phyloP scores from a whole-genome alignment of 2,113 vertebrate genomes.

The Ctenomys sociabilis region DNA sequence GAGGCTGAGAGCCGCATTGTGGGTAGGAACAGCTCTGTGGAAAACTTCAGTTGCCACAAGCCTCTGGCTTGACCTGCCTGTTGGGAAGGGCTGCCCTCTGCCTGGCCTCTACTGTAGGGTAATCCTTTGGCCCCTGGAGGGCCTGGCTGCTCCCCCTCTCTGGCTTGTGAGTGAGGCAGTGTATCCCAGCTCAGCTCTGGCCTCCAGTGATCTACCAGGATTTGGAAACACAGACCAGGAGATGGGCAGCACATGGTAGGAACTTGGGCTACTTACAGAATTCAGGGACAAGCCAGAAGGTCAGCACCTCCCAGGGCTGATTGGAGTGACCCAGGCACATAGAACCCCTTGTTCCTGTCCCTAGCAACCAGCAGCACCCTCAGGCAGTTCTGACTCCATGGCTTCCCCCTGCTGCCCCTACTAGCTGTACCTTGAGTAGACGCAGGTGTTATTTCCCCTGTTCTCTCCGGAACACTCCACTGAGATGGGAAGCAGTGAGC shows the following conservation, averaged over 20 bases:
- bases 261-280: background rate
- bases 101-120: background rate
- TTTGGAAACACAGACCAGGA: background rate
- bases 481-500: background rate
- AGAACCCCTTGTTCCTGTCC: background rate
- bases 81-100: background rate
- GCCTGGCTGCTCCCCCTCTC: background rate
- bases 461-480: background rate
- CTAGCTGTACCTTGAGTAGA: background rate
- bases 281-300: background rate
- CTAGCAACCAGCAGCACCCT: background rate
- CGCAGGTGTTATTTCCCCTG: background rate
- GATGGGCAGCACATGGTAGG: too few relatives aligned
- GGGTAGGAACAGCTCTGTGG: background rate
- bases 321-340: background rate
- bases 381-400: background rate
- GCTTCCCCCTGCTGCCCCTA: background rate
- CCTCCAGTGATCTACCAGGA: background rate
- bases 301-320: background rate
- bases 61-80: background rate
- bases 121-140: background rate
- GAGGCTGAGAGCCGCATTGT: background rate
- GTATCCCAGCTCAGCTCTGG: background rate
- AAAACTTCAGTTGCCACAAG: fast-evolving
- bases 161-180: background rate